Evolutionary conservation across 2,113 vertebrate genomes (phyloP), one percentile per base, ranked within the genome.

Genomic region (Taxidea taxus): DNA sequence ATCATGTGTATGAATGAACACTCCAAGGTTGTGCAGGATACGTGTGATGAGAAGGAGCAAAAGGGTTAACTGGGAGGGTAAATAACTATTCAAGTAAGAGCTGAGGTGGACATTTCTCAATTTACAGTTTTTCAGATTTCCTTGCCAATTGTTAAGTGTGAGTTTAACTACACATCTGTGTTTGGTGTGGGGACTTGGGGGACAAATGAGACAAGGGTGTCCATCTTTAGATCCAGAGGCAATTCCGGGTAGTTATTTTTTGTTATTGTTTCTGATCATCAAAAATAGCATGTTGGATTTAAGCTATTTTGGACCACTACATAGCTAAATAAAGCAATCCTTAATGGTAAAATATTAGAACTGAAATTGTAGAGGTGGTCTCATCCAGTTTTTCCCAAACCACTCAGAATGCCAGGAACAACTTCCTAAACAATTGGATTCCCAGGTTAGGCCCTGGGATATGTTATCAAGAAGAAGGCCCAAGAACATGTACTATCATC

Each of bases 21-120:
- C 6, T 51, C 15, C 60, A 60, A 51, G 29, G 23, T 2, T 0
- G 0, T 42, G 15, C 68, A 11, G 54, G 34, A 70, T 37, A 10
- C 7, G 6, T 56, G 1, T 27, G 25, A 56, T 25, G 39, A n/a
- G 27, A 39, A 75, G 49, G 37, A 75, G 44, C 7, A 37, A 80
- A 39, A 44, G 13, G 18, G 1, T 21, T 81, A 39, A 42, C 3
- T 39, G 44, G 18, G 39, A n/a, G 4, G n/a, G 16, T 4, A 27
- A 62, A 68, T 29, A 39, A 60, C 9, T 13, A 8, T 18, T 2
- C 56, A 81, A 20, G 18, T 16, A 82, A 82, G 27, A 83, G 29
- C 6, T 42, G 47, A 51, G 1, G 58, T 58, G 9, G 8, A 11
- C 51, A 31, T 51, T 88, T 87, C 49, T 60, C 20, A 86, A 87